Conservation (phyloP, 2,113 vertebrate species). For the Tringa solitaria region DNA sequence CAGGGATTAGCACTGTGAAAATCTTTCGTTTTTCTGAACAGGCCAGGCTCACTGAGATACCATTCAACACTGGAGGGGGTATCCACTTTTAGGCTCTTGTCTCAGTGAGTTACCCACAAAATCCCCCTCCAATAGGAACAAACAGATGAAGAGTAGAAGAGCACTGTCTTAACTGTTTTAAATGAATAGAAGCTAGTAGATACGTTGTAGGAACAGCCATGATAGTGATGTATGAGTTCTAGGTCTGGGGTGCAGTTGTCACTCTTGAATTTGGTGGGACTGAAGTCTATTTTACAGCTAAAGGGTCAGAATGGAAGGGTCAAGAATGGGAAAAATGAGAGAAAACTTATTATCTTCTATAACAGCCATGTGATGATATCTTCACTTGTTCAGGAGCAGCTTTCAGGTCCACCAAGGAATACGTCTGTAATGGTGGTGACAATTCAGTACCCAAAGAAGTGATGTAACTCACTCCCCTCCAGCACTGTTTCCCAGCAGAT, state of each 20-base stretch:
- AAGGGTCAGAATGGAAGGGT: not conserved
- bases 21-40: not conserved
- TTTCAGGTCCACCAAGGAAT: not conserved
- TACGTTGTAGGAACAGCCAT: fast-evolving
- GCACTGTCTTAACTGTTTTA: not conserved
- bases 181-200: not conserved
- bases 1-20: not conserved
- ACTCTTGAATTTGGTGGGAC: not conserved
- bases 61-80: not conserved
- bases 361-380: not conserved
- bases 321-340: not conserved
- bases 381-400: not conserved
- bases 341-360: not conserved
- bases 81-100: not conserved
- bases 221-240: not conserved
- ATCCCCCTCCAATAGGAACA: not conserved
- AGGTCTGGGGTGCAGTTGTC: not conserved
- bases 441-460: not conserved
- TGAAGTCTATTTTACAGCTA: not conserved
- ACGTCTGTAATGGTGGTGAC: fast-evolving
- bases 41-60: not conserved
- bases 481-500: not conserved
- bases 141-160: not conserved
- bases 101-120: not conserved
- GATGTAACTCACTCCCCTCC: not conserved